Evolutionary conservation across 2,113 vertebrate species (phyloP), one percentile per base, ranked within the genome.

Genomic region (Melanocharis versteri): DNA sequence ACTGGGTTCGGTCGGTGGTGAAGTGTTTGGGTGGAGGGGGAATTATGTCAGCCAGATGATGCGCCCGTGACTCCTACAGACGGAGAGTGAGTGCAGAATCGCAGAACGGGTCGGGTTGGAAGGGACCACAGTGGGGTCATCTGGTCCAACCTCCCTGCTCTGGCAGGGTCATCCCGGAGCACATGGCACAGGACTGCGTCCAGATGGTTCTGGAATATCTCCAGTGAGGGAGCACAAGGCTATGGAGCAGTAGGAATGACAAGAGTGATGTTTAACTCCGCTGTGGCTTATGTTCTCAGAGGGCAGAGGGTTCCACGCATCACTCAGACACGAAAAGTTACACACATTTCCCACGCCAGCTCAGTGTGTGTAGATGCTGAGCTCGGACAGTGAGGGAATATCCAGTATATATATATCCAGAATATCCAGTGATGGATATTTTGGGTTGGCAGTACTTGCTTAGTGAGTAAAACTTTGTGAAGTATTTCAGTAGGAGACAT

Each of bases 291-390:
- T 9, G 3, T 9, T 37, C 48, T 56, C 30, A 6, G 4, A 11
- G 44, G 39, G 66, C 30, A 47, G 15, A 24, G 31, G 15, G 22
- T 18, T 87, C 19, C 30, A 0, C 2, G 2, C 18, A 6, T 51
- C 15, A 1, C 33, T 39, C 2, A 23, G 23, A 14, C 19, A 40
- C 1, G 2, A 30, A 33, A 30, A 66, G n/a, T 60, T 27, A 1
- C 6, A 3, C 3, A 0, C 2, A 0, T 48, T 60, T 77, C 50
- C 37, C 23, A 2, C 0, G 1, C 48, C 13, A n/a, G 45, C 56
- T 76, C n/a, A 1, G 13, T 15, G 17, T 18, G 13, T 44, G 56
- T 33, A 16, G 9, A 1, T 61, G 5, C 15, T 13, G n/a, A 26
- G 13, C 6, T 1, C 33, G 73, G 28, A 7, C 40, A 10, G 2